Percentiles rank a stretch among this genome's conserved stretches.
Evolutionary conservation across 2,113 vertebrate species (phyloP).

Genomic region (Amphiprion percula): DNA sequence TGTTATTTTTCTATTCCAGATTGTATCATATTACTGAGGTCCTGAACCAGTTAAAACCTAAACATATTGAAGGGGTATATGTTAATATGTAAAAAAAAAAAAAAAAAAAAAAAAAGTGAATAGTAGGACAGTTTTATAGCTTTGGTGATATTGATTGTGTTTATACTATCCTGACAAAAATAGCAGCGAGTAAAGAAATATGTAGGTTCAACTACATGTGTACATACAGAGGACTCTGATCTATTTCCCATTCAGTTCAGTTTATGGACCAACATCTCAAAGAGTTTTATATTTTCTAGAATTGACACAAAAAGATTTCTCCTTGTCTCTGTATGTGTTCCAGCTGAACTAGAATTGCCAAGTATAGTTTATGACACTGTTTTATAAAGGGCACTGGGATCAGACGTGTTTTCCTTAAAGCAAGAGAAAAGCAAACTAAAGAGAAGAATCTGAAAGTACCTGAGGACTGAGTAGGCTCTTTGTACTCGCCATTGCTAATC

Average conservation of each 20-base stretch:
- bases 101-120: background rate
- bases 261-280: background rate
- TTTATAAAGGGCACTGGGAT: constrained; percentile 2
- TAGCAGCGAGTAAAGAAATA: background rate
- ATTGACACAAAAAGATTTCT: constrained; percentile 3
- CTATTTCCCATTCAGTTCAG: constrained; percentile 9
- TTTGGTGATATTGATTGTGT: background rate
- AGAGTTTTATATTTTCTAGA: constrained; percentile 2
- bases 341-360: background rate
- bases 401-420: constrained; percentile 10
- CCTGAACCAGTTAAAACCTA: background rate
- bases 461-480: constrained; percentile 98
- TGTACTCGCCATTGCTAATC: constrained; percentile 99
- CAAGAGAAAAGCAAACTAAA: background rate
- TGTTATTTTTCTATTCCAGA: no score
- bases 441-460: constrained; percentile 80
- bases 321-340: background rate
- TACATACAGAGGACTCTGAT: background rate
- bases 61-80: background rate
- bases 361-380: constrained; percentile 3
- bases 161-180: background rate
- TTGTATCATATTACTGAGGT: background rate
- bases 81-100: background rate
- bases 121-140: background rate
- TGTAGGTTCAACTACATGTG: background rate